Conservation (phyloP, 2,797 vertebrate species). For the Dipus sagitta region DNA sequence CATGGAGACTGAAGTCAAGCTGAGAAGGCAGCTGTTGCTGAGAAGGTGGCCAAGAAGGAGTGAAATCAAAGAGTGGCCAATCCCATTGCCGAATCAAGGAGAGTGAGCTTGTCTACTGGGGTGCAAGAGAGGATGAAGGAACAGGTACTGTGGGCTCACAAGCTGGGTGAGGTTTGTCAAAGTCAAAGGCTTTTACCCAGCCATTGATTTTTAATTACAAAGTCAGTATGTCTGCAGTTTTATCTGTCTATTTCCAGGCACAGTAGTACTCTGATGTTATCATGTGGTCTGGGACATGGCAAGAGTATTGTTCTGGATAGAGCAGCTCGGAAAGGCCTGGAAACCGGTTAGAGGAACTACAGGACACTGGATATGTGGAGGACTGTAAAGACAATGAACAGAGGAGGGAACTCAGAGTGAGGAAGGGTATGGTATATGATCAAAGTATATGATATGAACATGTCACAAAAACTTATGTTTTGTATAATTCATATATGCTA, state of each 20-base stretch:
- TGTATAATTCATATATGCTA: not conserved
- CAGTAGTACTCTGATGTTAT: not conserved
- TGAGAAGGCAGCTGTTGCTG: conserved; percentile 64
- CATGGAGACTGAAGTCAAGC: conserved; percentile 65
- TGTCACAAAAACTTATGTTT: not conserved
- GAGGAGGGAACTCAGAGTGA: too few relatives aligned
- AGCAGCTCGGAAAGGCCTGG: not conserved
- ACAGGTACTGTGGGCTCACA: not conserved
- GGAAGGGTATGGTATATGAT: not conserved
- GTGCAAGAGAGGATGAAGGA: not conserved
- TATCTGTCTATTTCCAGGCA: not conserved
- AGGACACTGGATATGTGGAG: not conserved
- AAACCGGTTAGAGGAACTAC: not conserved
- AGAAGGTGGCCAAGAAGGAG: conserved; percentile 53
- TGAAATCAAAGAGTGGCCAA: conserved; percentile 41
- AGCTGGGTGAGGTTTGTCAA: not conserved
- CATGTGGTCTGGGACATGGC: not conserved
- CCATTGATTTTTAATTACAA: conserved; percentile 17
- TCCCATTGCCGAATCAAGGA: not conserved
- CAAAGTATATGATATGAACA: not conserved
- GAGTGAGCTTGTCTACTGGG: not conserved
- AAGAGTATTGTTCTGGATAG: not conserved
- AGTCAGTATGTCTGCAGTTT: not conserved
- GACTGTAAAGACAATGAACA: not conserved
- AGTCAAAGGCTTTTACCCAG: conserved; percentile 1